Conservation (phyloP, 2,888 invertebrate genomes). For the Xestia ashworthii region DNA sequence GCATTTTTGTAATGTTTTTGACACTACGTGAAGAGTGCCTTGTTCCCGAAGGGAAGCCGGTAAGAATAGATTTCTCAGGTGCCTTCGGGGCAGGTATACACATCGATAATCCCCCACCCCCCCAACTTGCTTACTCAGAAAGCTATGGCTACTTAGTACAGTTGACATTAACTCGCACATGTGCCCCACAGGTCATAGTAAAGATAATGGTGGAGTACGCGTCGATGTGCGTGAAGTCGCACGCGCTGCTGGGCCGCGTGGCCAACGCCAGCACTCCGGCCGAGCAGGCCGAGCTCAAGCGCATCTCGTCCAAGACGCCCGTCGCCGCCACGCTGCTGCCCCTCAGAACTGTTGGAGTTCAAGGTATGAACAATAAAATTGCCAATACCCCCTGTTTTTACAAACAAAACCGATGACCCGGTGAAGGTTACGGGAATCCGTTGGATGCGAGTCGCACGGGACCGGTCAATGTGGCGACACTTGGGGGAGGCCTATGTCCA, state of each 20-base stretch:
- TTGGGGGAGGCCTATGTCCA: no score
- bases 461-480: no score
- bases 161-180: neutral
- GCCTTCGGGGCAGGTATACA: neutral
- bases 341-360: slow-evolving; percentile 98
- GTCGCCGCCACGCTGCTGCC: slow-evolving; percentile 97
- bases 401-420: no score
- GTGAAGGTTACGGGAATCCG: no score
- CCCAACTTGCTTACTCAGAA: neutral
- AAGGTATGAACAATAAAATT: slow-evolving; percentile 90
- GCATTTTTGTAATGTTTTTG: no score
- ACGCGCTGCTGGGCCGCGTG: slow-evolving; percentile 96
- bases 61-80: no score
- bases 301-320: slow-evolving; percentile 93
- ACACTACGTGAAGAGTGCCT: no score
- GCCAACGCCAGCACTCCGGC: slow-evolving; percentile 94
- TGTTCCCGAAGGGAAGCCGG: no score
- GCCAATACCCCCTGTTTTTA: neutral
- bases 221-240: slow-evolving; percentile 97
- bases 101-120: neutral
- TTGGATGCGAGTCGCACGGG: no score
- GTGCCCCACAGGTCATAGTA: slow-evolving; percentile 93
- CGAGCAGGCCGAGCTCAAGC: slow-evolving; percentile 93
- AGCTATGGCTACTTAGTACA: neutral
- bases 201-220: slow-evolving; percentile 98